Conservation (phyloP, 2,797 vertebrate species). For the Okamejei kenojei region DNA sequence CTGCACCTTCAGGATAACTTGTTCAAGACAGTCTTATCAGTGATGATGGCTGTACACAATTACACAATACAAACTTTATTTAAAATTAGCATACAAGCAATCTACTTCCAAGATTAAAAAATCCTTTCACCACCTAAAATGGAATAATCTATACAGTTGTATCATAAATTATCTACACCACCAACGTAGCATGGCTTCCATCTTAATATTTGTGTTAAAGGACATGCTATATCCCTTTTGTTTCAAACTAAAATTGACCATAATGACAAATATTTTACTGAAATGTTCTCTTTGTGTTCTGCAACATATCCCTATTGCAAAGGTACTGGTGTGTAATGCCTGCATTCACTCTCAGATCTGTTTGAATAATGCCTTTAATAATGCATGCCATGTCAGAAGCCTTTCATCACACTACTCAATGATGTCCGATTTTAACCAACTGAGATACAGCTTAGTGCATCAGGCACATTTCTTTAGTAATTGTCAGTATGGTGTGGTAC, state of each 20-base stretch:
- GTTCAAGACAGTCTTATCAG: not conserved
- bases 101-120: slow-evolving; percentile 10
- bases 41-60: not conserved
- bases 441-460: not conserved
- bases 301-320: not conserved
- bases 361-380: not conserved
- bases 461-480: not conserved
- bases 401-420: not conserved
- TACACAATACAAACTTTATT: slow-evolving; percentile 30
- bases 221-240: slow-evolving; percentile 3
- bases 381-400: not conserved
- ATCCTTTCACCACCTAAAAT: slow-evolving; percentile 2
- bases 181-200: not conserved
- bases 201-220: not conserved
- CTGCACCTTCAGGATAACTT: not conserved
- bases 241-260: not conserved
- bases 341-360: not conserved
- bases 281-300: not conserved
- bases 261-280: not conserved
- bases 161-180: slow-evolving; percentile 20
- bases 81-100: slow-evolving; percentile 31
- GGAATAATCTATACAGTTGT: not conserved
- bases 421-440: not conserved
- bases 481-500: not conserved
- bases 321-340: not conserved